Evolutionary conservation across 2,113 vertebrate species (phyloP), one percentile per base, ranked within the genome.

Genomic region (Cyanistes caeruleus): DNA sequence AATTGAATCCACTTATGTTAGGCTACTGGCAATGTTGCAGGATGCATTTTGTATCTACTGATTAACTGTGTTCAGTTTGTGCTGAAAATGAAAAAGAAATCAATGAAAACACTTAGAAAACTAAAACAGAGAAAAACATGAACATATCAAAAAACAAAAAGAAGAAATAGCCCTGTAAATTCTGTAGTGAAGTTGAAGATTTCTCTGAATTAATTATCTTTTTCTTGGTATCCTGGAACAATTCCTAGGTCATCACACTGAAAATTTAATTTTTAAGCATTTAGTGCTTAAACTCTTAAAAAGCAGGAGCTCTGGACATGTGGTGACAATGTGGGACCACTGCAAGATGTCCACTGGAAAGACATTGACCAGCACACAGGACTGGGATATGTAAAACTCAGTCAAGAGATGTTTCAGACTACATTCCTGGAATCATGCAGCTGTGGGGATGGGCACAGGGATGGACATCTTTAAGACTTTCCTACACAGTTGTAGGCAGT

Each of bases 61-160:
- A 96, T 96, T 85, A 91, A 86, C 62, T 44, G 67, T 58, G 64
- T 85, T 95, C 89, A 81, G 84, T 93, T 96, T 94, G 59, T 94
- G 86, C 87, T 85, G 81, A 96, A 97, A 91, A 86, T 79, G 95
- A 83, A 89, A 92, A 92, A 93, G 46, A 93, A 93, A 97, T 97
- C 93, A 94, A 91, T 97, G 93, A 87, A 93, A 96, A 94, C 60
- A 53, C 83, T 88, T 92, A 76, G 53, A 90, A 94, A 95, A 93
- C 88, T 87, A 77, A 91, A 87, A 67, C 5, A 65, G 63, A 72
- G 48, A 46, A 75, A 77, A 49, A 81, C 62, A 62, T 20, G 21
- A 49, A 69, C 49, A 31, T 67, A 86, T 44, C 65, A 78, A 73
- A 87, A 87, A 51, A 27, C 43, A 77, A 93, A 88, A 86, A 52